Evolutionary conservation across 2,797 vertebrate species (phyloP), one percentile per base, ranked within the genome.

Genomic region (Erpetoichthys calabaricus): DNA sequence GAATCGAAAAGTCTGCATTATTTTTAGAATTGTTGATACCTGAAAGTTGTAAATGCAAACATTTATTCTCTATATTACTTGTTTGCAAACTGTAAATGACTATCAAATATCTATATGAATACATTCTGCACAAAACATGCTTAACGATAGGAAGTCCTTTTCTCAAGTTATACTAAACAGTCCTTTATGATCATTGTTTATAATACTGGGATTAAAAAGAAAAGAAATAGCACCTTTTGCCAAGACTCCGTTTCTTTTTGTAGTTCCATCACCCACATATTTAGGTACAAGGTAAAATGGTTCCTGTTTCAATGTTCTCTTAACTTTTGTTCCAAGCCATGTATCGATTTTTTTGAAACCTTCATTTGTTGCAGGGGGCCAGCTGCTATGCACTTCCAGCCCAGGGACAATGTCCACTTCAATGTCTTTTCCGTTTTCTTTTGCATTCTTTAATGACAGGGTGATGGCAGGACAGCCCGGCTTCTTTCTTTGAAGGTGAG

Each of bases 381-480:
- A 91, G 62, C 68, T 72, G 4, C 25, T 7, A 1, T 42, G 49
- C 42, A 71, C 75, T 71, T 89, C 47, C 66, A 94, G 68, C 43
- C 87, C 76, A 55, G 89, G 74, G 62, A 87, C 86, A 62, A 94
- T 70, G 43, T 93, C 91, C 69, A 92, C 69, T 1, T 86, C 87
- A 73, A 92, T 82, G 45, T 73, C 58, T 45, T 4, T 44, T 51
- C 73, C 60, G 7, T 59, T 56, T 8, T 68, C 66, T 3, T 73
- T 68, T 5, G 45, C 61, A 64, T 77, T 79, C 51, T 65, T 69
- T 60, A 91, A 75, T 41, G 82, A 71, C 60, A 94, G 72, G 3
- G 89, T 92, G 66, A 92, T 78, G 8, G 90, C 89, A 5, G 91
- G 91, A 6, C 81, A 80, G 59, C 72, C 63, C 1, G 8, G 25